These are phyloP conservation scores for Aphodius granarius DNA, from an alignment of 2,888 invertebrate genomes.

Conservation along the genomic window DNA sequence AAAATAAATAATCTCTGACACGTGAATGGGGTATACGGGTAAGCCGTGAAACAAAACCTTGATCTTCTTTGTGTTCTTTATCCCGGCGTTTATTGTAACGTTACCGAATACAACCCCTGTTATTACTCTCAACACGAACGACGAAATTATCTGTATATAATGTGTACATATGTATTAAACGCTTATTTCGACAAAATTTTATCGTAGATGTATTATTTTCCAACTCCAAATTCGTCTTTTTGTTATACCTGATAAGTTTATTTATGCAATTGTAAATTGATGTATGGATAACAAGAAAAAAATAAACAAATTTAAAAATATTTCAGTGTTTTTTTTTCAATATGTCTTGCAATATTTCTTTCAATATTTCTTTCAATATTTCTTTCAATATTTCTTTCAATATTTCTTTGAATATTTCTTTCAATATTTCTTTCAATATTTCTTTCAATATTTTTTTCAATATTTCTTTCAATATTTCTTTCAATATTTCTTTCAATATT, in stretches of 20 bases:
- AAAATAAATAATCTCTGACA: conserved; percentile 37
- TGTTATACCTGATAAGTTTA: background rate
- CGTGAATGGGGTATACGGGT: conserved; percentile 28
- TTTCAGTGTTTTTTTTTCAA: background rate
- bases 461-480: too few relatives aligned
- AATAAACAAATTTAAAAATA: background rate
- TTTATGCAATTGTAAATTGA: conserved; percentile 15
- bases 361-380: background rate
- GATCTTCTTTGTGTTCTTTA: background rate
- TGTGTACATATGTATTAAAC: conserved; percentile 15
- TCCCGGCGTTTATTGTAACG: background rate
- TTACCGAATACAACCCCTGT: background rate
- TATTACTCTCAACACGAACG: background rate
- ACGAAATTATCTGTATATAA: background rate
- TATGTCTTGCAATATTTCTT: background rate
- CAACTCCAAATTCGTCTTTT: background rate
- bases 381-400: too few relatives aligned
- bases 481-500: too few relatives aligned
- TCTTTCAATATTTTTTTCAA: too few relatives aligned
- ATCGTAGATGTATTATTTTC: conserved; percentile 6
- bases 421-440: too few relatives aligned
- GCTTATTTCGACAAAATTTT: conserved; percentile 5
- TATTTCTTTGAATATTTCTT: too few relatives aligned
- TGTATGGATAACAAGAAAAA: background rate
- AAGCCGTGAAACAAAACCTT: conserved; percentile 5